phyloP scores from a whole-genome alignment of 2,888 invertebrate genomes.

The Diabrotica balteata region DNA sequence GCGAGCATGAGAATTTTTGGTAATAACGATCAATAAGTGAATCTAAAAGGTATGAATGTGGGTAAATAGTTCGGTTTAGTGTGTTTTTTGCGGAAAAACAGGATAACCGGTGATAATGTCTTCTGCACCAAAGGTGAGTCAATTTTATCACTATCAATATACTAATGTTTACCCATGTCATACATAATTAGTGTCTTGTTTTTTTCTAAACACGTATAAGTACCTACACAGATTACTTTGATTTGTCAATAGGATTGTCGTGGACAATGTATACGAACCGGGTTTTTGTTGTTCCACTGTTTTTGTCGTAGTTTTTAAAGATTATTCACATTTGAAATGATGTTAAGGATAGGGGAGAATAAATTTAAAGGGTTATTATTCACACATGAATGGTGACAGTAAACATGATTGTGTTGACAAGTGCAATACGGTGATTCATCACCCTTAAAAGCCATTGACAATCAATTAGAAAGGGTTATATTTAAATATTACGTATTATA shows the following conservation, averaged over 20 bases:
- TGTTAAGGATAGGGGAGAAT: too few relatives aligned
- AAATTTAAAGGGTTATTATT: too few relatives aligned
- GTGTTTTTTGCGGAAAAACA: conserved; percentile 20
- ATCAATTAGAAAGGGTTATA: too few relatives aligned
- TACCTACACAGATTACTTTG: not conserved
- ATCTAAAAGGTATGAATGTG: conserved; percentile 12
- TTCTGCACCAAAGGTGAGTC: conserved; percentile 22
- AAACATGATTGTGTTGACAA: too few relatives aligned
- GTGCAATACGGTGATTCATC: too few relatives aligned
- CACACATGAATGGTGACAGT: too few relatives aligned
- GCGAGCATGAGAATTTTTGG: conserved; percentile 30
- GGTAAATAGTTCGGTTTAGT: conserved; percentile 14
- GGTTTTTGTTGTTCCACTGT: not conserved
- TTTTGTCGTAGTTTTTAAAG: too few relatives aligned
- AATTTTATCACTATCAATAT: not conserved
- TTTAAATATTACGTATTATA: too few relatives aligned
- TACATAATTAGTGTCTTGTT: not conserved
- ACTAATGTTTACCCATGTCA: not conserved
- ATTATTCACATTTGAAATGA: too few relatives aligned
- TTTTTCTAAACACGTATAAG: not conserved
- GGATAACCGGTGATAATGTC: conserved; percentile 16
- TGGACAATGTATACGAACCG: conserved; percentile 5
- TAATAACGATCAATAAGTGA: conserved; percentile 30
- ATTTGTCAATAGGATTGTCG: not conserved
- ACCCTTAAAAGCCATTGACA: too few relatives aligned